A percentile compares a stretch with the other conserved stretches of the same genome.
Conservation (phyloP, 2,888 invertebrate species). For the Argynnis bischoffii region DNA sequence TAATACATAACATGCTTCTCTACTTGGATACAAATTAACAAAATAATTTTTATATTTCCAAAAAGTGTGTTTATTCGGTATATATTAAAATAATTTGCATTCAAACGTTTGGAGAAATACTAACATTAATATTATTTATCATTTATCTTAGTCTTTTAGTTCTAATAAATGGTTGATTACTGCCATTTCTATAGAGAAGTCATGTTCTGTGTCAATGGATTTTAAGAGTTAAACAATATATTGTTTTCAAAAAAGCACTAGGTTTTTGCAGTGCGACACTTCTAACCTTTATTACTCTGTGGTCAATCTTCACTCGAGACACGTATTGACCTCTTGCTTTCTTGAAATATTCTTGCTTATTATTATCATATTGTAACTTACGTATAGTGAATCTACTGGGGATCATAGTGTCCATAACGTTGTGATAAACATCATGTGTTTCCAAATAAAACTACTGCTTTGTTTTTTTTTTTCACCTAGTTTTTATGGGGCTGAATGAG, state of each 20-base stretch:
- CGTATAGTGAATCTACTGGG: constrained; percentile 75
- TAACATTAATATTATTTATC: too few species aligned
- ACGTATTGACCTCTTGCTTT: constrained; percentile 72
- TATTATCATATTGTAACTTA: constrained; percentile 64
- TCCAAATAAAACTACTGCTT: constrained; percentile 74
- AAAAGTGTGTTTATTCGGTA: too few species aligned
- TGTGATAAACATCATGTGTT: constrained; percentile 80
- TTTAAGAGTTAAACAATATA: constrained; percentile 48
- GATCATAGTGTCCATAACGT: constrained; percentile 74
- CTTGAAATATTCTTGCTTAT: constrained; percentile 70
- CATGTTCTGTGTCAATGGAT: constrained; percentile 78
- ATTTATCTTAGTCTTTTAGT: too few species aligned
- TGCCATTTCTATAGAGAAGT: constrained; percentile 47
- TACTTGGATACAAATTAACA: constrained; percentile 21
- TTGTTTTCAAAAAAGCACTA: constrained; percentile 75
- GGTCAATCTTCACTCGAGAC: constrained; percentile 13
- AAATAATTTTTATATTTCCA: too few species aligned
- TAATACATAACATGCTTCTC: constrained; percentile 76
- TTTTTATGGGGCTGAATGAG: constrained; percentile 4
- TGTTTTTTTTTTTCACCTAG: constrained; percentile 61
- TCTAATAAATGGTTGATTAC: not conserved
- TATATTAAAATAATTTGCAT: too few species aligned
- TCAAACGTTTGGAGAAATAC: not conserved
- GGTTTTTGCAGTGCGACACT: constrained; percentile 53
- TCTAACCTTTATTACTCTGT: constrained; percentile 32